phyloP scores from a whole-genome alignment of 2,113 vertebrate species.

The Acinonyx jubatus region DNA sequence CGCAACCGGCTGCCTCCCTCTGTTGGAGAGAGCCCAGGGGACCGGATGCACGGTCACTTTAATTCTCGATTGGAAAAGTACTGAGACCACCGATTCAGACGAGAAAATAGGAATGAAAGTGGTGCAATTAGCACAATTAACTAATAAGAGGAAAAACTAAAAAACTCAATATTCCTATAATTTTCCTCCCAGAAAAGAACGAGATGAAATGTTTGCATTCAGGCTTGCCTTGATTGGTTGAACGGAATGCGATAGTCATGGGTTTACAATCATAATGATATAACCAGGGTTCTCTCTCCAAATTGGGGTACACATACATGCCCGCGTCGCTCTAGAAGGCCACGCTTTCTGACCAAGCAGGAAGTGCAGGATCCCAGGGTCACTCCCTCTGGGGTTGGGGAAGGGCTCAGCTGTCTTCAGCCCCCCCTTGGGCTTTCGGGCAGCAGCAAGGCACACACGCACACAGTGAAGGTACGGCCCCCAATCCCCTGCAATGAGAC shows the following conservation, averaged over 20 bases:
- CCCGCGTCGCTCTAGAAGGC: rapidly evolving
- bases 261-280: background rate
- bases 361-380: rapidly evolving
- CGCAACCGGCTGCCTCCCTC: rapidly evolving
- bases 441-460: rapidly evolving
- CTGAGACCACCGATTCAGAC: background rate
- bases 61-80: background rate
- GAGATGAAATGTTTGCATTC: background rate
- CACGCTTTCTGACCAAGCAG: too few relatives aligned
- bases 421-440: background rate
- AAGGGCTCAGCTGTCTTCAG: background rate
- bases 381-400: background rate
- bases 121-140: background rate
- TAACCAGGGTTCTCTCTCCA: rapidly evolving
- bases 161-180: background rate
- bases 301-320: background rate
- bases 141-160: background rate
- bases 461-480: rapidly evolving
- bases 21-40: background rate
- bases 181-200: background rate
- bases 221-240: background rate
- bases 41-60: rapidly evolving
- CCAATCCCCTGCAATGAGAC: too few relatives aligned
- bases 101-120: background rate
- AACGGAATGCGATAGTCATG: rapidly evolving